Base-by-base conservation (phyloP, 2,113 vertebrate genomes). In the Phycodurus eques region DNA sequence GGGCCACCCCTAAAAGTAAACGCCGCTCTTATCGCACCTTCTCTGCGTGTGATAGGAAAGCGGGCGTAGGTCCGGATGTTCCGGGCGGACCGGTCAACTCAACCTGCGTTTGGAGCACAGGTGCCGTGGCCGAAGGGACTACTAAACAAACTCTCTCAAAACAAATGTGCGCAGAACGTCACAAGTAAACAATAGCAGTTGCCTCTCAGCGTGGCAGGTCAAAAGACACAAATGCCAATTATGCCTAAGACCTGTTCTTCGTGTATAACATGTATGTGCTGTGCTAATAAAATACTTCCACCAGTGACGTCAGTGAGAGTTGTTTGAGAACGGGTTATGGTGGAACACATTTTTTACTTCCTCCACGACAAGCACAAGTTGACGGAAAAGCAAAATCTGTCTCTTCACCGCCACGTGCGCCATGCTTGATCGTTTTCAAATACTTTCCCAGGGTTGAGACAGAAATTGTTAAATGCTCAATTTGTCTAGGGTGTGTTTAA, bases 401-500 rank as follows among this genome's bases (percentile, higher is more conserved):
- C 33, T 9, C 15, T 66, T 66, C 43, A 15, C 15, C 13, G 2
- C 19, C 7, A 17, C 11, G 62, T 11, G 19, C 6, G 1, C 20
- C 8, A 13, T 14, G 2, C 35, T 47, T 17, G 8, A 66, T 22
- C 31, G 47, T 51, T 72, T 53, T 4, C 4, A 15, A 12, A n/a
- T 83, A 67, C 79, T 84, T 81, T 66, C 27, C n/a, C n/a, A 47
- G 17, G 39, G 35, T 22, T 51, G 49, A 31, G 60, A 14, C 49
- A 27, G 33, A 59, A 77, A 72, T 51, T 12, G n/a, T 68, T 43
- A 15, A 42, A 33, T 35, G 61, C 42, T 53, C 65, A 70, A 66
- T 90, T 91, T 87, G 86, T 90, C 83, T 43, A 91, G 87, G 90
- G 89, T 89, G 88, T 92, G 84, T 85, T 88, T 88, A 90, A 90